Evolutionary conservation across 2,888 invertebrate species (phyloP), one percentile per base, ranked within the genome.

Genomic region (Xanthia icteritia): DNA sequence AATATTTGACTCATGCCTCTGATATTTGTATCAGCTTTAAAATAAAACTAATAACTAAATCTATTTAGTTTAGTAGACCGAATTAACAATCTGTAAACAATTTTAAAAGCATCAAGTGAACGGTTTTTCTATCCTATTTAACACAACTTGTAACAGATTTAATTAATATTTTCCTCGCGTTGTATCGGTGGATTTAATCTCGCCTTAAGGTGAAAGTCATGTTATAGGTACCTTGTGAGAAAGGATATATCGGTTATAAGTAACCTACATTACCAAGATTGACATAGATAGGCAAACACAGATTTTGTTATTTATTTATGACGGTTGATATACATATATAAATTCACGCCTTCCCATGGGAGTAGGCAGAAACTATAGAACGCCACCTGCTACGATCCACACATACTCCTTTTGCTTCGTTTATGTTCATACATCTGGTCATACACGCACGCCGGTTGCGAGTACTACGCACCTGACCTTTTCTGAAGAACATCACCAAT

Each of bases 241-340:
- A 39, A 58, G 42, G 56, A 82, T 67, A 74, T 66, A 81, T 75
- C 75, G 56, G 11, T 68, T 68, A n/a, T 42, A 31, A 64, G 64
- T 60, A 54, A 75, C 66, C 31, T 48, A 75, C 48, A 63, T 63
- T 67, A 31, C 15, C 56, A 36, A 56, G 56, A 31, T 48, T 42
- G 48, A 48, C 39, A 51, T 54, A 48, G n/a, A 48, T 56, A 72
- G 36, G 23, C 39, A 45, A 42, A 79, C 31, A 42, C 5, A 58
- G 48, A 64, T 51, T 39, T 61, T 36, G 20, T 71, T 77, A 45
- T 54, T 79, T 8, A 58, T 80, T 23, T 39, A 17, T 17, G 20
- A 17, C 48, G 17, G 48, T 48, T 48, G 48, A 48, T 48, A 45
- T 45, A 48, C 48, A 48, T 15, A 20, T 5, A 17, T 48, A 48